phyloP scores from a whole-genome alignment of 2,113 vertebrate species.

The Lophius piscatorius region DNA sequence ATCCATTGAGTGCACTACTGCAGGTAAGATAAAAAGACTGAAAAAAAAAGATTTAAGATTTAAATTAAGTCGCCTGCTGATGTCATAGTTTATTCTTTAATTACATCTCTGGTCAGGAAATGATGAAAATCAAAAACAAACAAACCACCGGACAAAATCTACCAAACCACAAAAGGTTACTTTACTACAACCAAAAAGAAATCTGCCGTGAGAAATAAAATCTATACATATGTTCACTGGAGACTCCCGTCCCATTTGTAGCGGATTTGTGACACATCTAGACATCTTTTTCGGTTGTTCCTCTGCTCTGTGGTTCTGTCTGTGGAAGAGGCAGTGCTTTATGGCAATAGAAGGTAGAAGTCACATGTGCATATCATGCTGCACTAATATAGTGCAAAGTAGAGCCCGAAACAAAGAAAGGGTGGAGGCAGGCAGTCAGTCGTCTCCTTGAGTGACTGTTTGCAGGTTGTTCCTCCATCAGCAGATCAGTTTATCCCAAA shows the following conservation, averaged over 20 bases:
- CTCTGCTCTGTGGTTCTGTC: conserved; percentile 68
- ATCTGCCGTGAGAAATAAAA: conserved; percentile 66
- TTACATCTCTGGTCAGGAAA: conserved; percentile 73
- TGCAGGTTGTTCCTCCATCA: conserved; percentile 74
- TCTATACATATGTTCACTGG: conserved; percentile 62
- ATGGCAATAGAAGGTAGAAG: conserved; percentile 91
- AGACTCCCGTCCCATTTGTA: conserved; percentile 51
- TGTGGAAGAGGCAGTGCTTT: conserved; percentile 88
- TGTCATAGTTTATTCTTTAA: conserved; percentile 25
- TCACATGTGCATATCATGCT: conserved; percentile 94
- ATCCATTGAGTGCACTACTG: background rate
- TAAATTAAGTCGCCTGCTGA: too few species aligned
- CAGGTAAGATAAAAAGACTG: background rate
- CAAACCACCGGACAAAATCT: conserved; percentile 77
- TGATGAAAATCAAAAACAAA: too few species aligned
- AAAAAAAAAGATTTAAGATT: background rate
- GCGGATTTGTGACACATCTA: conserved; percentile 23
- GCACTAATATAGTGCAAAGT: conserved; percentile 99
- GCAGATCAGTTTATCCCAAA: conserved; percentile 77
- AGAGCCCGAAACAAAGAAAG: conserved; percentile 86
- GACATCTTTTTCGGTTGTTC: conserved; percentile 40
- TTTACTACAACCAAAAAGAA: conserved; percentile 67
- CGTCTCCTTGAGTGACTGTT: conserved; percentile 79
- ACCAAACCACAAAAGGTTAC: conserved; percentile 71
- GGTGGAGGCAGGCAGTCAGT: conserved; percentile 79